Evolutionary conservation across 2,797 vertebrate species (phyloP).

Genomic region (Fratercula arctica): DNA sequence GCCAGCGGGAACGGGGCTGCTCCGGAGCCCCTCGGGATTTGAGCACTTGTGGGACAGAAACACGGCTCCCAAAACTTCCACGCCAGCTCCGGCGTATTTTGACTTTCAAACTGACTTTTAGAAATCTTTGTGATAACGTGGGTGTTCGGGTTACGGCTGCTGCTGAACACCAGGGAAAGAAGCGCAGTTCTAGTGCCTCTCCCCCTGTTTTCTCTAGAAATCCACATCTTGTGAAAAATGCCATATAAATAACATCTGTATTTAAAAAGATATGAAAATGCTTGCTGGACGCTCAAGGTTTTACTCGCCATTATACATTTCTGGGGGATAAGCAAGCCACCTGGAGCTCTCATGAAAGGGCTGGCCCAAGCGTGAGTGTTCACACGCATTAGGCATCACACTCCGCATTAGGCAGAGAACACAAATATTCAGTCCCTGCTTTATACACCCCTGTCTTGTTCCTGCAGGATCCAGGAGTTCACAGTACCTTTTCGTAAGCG

Average conservation of each 20-base stretch:
- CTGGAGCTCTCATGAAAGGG: fast-evolving
- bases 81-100: neutral
- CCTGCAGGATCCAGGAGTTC: neutral
- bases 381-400: fast-evolving
- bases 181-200: neutral
- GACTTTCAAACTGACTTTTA: neutral
- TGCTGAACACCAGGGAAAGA: neutral
- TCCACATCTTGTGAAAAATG: neutral
- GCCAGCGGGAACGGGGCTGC: neutral
- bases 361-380: neutral
- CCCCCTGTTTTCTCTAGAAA: neutral
- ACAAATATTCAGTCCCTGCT: neutral
- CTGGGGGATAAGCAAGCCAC: neutral
- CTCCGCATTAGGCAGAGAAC: neutral
- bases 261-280: neutral
- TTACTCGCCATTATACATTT: neutral
- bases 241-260: neutral
- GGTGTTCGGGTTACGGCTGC: neutral
- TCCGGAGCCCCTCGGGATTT: fast-evolving
- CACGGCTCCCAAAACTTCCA: neutral
- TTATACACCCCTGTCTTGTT: neutral
- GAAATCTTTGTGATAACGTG: neutral
- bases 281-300: neutral
- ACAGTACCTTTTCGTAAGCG: neutral
- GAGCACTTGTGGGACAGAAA: neutral